Evolutionary conservation across 1,140 invertebrate species (phyloP).

Genomic region (Apocrypta bakeri): DNA sequence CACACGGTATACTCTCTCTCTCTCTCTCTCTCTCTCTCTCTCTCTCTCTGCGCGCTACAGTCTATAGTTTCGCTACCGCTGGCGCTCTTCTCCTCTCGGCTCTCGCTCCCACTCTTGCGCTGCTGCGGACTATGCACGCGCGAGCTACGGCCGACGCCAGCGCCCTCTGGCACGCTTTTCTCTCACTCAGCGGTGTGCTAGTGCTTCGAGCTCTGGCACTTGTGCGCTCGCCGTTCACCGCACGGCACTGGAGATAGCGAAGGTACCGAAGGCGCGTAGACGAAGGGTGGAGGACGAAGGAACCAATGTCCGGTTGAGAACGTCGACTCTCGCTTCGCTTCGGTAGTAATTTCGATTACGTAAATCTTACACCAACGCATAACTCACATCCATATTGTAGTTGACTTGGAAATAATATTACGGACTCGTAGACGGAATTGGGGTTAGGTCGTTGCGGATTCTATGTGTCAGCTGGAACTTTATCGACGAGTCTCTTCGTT

Average conservation of each 20-base stretch:
- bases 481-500: too few relatives aligned
- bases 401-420: not conserved
- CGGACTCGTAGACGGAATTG: not conserved
- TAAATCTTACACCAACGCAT: conserved; percentile 25
- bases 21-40: not conserved
- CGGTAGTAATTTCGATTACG: conserved; percentile 24
- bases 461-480: not conserved
- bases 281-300: conserved; percentile 2
- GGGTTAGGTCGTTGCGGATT: conserved; percentile 35
- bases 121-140: too few relatives aligned
- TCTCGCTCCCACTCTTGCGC: not conserved
- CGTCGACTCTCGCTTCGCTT: not conserved
- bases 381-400: too few relatives aligned
- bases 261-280: too few relatives aligned
- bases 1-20: not conserved
- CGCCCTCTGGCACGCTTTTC: not conserved
- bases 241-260: not conserved
- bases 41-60: not conserved
- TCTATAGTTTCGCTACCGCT: not conserved
- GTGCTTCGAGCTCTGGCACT: too few relatives aligned
- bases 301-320: conserved; percentile 35
- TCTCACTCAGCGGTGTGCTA: not conserved
- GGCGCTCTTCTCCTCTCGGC: not conserved
- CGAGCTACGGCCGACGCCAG: not conserved
- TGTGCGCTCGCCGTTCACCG: too few relatives aligned